Percentiles rank a stretch among this genome's conserved stretches.
These are phyloP conservation scores for Pollenia labialis DNA, from an alignment of 2,888 invertebrate genomes.

Conservation along the genomic window DNA sequence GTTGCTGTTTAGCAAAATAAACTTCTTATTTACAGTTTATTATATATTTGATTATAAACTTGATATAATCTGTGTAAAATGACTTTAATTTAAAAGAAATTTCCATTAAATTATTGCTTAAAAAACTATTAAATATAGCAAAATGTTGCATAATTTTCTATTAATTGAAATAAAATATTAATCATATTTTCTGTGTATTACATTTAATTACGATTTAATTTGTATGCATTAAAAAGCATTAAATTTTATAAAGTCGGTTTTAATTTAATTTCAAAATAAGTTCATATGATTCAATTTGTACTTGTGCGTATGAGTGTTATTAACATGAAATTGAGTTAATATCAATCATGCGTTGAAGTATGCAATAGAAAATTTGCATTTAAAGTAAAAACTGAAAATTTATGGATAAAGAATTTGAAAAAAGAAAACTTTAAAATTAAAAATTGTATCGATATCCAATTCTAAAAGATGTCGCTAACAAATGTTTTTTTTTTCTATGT, in stretches of 20 bases:
- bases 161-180: slow-evolving; percentile 15
- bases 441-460: too few relatives aligned
- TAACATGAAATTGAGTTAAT: slow-evolving; percentile 28
- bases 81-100: not conserved
- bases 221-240: too few relatives aligned
- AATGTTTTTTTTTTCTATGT: too few relatives aligned
- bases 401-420: too few relatives aligned
- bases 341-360: slow-evolving; percentile 24
- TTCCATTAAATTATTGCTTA: not conserved
- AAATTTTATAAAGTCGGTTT: too few relatives aligned
- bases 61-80: not conserved
- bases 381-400: not conserved
- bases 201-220: slow-evolving; percentile 1
- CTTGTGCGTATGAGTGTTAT: slow-evolving; percentile 31
- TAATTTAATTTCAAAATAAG: too few relatives aligned
- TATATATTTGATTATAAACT: slow-evolving; percentile 1
- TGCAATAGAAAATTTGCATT: not conserved
- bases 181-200: not conserved
- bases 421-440: too few relatives aligned
- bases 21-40: slow-evolving; percentile 18
- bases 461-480: too few relatives aligned
- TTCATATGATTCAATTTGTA: too few relatives aligned
- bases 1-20: slow-evolving; percentile 21
- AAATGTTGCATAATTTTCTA: not conserved
- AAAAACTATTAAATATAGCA: not conserved